Percentiles rank a stretch among this genome's conserved stretches.
Evolutionary conservation across 2,888 invertebrate species (phyloP).

Genomic region (Macrophya alboannulata): DNA sequence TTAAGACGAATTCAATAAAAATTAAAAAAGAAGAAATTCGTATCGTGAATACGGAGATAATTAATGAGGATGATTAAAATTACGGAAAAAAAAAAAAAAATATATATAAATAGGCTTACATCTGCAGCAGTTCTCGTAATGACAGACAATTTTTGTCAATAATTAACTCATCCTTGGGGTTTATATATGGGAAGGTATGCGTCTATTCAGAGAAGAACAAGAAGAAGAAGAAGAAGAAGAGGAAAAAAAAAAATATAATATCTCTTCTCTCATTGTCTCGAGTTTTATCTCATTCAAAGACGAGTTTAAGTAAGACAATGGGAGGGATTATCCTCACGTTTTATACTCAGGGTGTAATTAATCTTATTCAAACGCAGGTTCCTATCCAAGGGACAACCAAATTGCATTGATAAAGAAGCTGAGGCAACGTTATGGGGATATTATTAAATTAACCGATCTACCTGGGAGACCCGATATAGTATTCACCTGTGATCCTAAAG

Average conservation of each 20-base stretch:
- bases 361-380: constrained; percentile 32
- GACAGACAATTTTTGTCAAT: neutral
- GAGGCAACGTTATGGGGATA: constrained; percentile 52
- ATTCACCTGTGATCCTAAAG: constrained; percentile 56
- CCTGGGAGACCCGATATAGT: constrained; percentile 52
- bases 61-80: neutral
- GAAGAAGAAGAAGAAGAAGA: neutral
- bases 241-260: too few relatives aligned
- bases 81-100: neutral
- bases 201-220: neutral
- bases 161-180: neutral
- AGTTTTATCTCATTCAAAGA: constrained; percentile 22
- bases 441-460: constrained; percentile 48
- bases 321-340: constrained; percentile 7
- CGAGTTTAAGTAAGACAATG: constrained; percentile 8
- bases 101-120: neutral
- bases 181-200: neutral
- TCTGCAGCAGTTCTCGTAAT: neutral
- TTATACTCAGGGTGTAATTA: neutral
- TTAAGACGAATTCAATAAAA: neutral
- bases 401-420: constrained; percentile 23
- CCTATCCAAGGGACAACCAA: constrained; percentile 45
- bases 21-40: too few relatives aligned
- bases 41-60: neutral
- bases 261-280: neutral